Conservation (phyloP, 2,888 invertebrate genomes). For the Cenopis cana region DNA sequence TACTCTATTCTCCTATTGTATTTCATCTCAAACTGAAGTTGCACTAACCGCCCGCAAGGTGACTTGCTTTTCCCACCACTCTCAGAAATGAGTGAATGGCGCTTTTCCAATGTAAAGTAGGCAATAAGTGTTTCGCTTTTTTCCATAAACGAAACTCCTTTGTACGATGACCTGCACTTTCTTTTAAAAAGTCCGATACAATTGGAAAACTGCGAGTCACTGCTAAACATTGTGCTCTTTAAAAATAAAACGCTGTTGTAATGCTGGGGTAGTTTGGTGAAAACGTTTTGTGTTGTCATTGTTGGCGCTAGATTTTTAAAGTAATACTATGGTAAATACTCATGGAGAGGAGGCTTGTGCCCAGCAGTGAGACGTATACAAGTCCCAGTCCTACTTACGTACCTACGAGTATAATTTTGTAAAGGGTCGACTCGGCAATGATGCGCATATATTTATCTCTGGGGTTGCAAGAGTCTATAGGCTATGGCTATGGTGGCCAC, state of each 20-base stretch:
- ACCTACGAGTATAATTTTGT: too few relatives aligned
- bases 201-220: conserved; percentile 31
- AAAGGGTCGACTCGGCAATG: too few relatives aligned
- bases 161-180: conserved; percentile 37
- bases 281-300: background rate
- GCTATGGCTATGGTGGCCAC: too few relatives aligned
- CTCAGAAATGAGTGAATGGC: conserved; percentile 50
- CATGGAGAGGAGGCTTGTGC: too few relatives aligned
- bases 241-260: conserved; percentile 6
- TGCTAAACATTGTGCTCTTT: conserved; percentile 32
- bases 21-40: conserved; percentile 52
- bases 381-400: too few relatives aligned
- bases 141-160: conserved; percentile 44
- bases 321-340: too few relatives aligned
- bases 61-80: conserved; percentile 70
- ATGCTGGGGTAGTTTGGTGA: conserved; percentile 2
- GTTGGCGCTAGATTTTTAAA: background rate
- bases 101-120: conserved; percentile 49
- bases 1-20: conserved; percentile 52
- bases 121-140: conserved; percentile 46
- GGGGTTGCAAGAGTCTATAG: too few relatives aligned
- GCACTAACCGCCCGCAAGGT: conserved; percentile 68
- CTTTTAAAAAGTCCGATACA: conserved; percentile 36
- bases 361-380: background rate
- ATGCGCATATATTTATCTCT: too few relatives aligned